These are phyloP conservation scores for Hypotaenidia okinawae DNA, from an alignment of 2,797 vertebrate genomes.

Conservation along the genomic window DNA sequence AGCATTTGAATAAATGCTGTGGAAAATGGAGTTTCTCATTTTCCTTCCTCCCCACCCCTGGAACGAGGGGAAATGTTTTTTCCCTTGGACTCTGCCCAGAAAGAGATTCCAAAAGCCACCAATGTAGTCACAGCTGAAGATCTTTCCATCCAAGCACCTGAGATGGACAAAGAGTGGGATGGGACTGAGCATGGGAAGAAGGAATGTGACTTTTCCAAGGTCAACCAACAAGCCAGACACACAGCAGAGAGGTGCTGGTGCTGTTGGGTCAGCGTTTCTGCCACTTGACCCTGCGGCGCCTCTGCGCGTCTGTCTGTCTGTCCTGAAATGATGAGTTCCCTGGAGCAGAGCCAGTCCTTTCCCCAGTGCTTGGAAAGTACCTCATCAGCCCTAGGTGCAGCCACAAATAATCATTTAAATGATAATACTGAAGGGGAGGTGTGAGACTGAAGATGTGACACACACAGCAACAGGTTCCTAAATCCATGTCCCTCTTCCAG, in stretches of 20 bases:
- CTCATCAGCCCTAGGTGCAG: background rate
- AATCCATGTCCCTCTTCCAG: background rate
- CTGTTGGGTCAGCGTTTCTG: slow-evolving; percentile 25
- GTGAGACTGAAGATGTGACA: background rate
- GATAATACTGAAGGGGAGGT: background rate
- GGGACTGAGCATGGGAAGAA: background rate
- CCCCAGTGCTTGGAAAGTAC: slow-evolving; percentile 18
- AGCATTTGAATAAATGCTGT: background rate
- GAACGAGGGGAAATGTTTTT: background rate
- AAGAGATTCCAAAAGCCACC: background rate
- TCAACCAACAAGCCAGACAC: background rate
- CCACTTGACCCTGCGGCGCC: background rate
- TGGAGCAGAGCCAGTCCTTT: slow-evolving; percentile 43
- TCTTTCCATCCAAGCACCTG: background rate
- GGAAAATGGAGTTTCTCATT: background rate
- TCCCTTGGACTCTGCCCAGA: background rate
- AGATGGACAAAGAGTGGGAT: background rate
- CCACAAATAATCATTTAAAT: slow-evolving; percentile 23
- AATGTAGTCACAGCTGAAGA: background rate
- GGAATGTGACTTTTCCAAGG: background rate
- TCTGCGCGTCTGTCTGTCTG: background rate
- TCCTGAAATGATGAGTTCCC: slow-evolving; percentile 7
- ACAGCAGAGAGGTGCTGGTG: background rate
- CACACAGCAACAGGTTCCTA: background rate
- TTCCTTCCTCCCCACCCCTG: background rate